These are phyloP conservation scores for Tipula vernalis DNA, from an alignment of 2,888 invertebrate species.

Conservation along the genomic window DNA sequence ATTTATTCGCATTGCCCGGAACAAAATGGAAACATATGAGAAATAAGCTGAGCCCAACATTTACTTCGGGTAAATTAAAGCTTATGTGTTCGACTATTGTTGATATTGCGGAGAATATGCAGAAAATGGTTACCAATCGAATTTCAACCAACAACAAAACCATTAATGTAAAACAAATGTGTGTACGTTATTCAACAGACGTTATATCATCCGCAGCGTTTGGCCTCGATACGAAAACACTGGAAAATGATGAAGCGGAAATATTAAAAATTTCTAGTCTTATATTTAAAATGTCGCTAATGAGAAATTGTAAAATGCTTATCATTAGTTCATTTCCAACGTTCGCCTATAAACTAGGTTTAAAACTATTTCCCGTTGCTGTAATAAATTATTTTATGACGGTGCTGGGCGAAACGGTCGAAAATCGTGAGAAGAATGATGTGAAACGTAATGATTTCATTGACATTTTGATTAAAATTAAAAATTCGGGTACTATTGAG, in stretches of 20 bases:
- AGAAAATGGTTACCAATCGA: conserved; percentile 10
- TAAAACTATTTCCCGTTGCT: conserved; percentile 13
- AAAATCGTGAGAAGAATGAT: conserved; percentile 16
- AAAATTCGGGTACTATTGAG: neutral
- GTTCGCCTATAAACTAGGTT: conserved; percentile 10
- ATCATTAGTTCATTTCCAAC: neutral
- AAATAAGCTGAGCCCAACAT: conserved; percentile 17
- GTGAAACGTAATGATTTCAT: conserved; percentile 18
- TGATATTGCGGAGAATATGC: conserved; percentile 15
- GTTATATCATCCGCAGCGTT: conserved; percentile 26
- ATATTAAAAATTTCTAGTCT: neutral
- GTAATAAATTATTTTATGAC: conserved; percentile 14
- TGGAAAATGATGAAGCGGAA: conserved; percentile 21
- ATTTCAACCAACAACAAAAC: neutral
- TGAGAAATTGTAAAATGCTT: neutral
- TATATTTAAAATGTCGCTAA: neutral
- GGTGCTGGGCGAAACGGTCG: conserved; percentile 16
- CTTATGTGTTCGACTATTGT: conserved; percentile 17
- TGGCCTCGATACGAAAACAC: conserved; percentile 28
- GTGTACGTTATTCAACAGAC: conserved; percentile 17
- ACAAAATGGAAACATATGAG: conserved; percentile 17
- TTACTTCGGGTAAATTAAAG: conserved; percentile 18
- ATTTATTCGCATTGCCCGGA: conserved; percentile 17
- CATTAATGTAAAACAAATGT: conserved; percentile 17
- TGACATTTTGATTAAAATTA: conserved; percentile 17